phyloP scores from a whole-genome alignment of 2,113 vertebrate species.

The Macheiramphus alcinus region DNA sequence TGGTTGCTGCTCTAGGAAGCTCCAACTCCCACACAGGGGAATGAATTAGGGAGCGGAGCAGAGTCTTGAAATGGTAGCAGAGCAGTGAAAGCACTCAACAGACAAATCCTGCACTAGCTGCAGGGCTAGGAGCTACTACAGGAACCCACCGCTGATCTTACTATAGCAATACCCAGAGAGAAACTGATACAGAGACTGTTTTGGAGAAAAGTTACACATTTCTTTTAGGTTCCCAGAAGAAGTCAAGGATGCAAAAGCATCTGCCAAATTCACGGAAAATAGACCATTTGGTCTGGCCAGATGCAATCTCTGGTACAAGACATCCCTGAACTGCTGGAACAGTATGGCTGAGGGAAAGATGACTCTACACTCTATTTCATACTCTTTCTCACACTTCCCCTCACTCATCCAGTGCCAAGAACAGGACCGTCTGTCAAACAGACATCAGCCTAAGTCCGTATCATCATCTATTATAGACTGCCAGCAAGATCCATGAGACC shows the following conservation, averaged over 20 bases:
- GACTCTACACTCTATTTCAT: not conserved
- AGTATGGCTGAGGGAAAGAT: not conserved
- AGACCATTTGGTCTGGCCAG: not conserved
- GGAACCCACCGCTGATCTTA: not conserved
- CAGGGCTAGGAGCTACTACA: not conserved
- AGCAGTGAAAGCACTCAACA: not conserved
- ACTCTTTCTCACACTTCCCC: not conserved
- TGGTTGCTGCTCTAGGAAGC: constrained; percentile 5
- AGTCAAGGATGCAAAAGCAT: constrained; percentile 24
- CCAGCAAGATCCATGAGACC: constrained; percentile 4
- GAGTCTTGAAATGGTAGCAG: not conserved
- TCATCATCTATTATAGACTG: not conserved
- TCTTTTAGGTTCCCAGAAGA: not conserved
- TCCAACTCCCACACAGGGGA: not conserved
- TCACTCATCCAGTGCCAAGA: not conserved
- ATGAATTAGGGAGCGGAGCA: not conserved
- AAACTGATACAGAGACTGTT: not conserved
- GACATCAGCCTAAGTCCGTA: not conserved
- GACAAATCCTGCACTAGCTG: not conserved
- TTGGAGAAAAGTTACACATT: not conserved
- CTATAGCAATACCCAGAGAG: not conserved
- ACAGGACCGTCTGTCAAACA: not conserved
- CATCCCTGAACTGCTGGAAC: not conserved
- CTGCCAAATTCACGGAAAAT: not conserved
- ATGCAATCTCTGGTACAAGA: constrained; percentile 8